These are phyloP conservation scores for Athetis lepigone DNA, from an alignment of 2,888 invertebrate genomes.

Conservation along the genomic window DNA sequence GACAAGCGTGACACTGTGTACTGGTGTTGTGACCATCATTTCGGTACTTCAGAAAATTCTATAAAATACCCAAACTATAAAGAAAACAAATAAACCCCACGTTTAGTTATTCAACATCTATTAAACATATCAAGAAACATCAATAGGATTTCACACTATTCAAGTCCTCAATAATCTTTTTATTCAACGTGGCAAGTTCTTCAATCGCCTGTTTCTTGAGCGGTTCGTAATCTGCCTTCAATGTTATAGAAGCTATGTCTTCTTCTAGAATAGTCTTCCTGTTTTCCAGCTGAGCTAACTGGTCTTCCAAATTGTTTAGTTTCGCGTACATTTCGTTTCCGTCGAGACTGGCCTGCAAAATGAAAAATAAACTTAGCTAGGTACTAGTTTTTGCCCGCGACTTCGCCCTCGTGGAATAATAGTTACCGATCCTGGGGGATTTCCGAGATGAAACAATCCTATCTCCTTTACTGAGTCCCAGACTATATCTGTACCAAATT, in stretches of 20 bases:
- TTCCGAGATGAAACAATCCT: no score
- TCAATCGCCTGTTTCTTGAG: slow-evolving; percentile 91
- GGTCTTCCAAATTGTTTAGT: slow-evolving; percentile 93
- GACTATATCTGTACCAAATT: no score
- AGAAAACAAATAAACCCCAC: background rate
- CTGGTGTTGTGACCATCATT: no score
- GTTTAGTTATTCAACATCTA: background rate
- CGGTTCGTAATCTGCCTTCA: slow-evolving; percentile 92
- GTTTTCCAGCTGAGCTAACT: slow-evolving; percentile 92
- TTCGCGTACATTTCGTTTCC: slow-evolving; percentile 94
- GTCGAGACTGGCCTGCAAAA: slow-evolving; percentile 90
- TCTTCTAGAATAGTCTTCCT: slow-evolving; percentile 92
- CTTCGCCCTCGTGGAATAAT: no score
- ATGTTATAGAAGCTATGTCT: slow-evolving; percentile 92
- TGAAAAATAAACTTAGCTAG: no score
- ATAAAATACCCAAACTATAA: background rate
- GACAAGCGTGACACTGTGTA: no score
- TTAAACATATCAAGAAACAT: slow-evolving; percentile 11
- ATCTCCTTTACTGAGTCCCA: no score
- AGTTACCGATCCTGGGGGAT: no score
- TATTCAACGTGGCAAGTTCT: slow-evolving; percentile 90
- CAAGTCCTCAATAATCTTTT: slow-evolving; percentile 87
- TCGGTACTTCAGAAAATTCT: no score
- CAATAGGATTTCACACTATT: slow-evolving; percentile 81
- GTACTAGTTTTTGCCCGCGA: no score